Evolutionary conservation across 2,113 vertebrate species (phyloP), one percentile per base, ranked within the genome.

Genomic region (Embiotoca jacksoni): DNA sequence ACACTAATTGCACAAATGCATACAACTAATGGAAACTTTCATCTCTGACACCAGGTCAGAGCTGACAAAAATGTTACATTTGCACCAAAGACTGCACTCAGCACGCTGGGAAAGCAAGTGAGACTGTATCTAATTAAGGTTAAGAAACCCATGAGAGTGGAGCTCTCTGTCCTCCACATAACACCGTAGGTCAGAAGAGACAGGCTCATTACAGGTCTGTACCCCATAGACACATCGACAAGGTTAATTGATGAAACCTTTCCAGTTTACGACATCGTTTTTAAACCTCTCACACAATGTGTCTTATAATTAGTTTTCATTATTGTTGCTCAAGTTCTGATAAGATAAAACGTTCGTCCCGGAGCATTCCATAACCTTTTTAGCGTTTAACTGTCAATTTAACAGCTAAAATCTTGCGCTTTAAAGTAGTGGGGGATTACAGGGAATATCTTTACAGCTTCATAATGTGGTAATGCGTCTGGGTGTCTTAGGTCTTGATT

Each of bases 251-350:
- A 89, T 84, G 88, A 87, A 92, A 93, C 93, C 92, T 94, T 92
- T 93, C 75, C 87, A 82, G 89, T 93, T 93, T 93, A 92, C 92
- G 91, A 91, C 92, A 90, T 91, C 64, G 87, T 88, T 88, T 91
- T 90, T 78, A 91, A 93, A 90, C 77, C 89, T 67, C 87, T 88
- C 61, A 78, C 89, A 89, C 91, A 92, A 85, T 88, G 92, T 93
- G 90, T 94, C 89, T 87, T 57, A 90, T 93, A 94, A 94, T 94
- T 94, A 92, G 92, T 94, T 94, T 94, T 90, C 92, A 94, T 94
- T 94, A 92, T 92, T 87, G 73, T 92, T 85, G 73, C 86, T 70
- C 2, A 76, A 87, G 78, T 92, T 92, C 90, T 86, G 91, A 92
- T 93, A 90, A 92, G 92, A 92, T 91, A 91, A 91, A 92, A 88